phyloP scores from a whole-genome alignment of 2,113 vertebrate genomes.

The Bettongia penicillata region DNA sequence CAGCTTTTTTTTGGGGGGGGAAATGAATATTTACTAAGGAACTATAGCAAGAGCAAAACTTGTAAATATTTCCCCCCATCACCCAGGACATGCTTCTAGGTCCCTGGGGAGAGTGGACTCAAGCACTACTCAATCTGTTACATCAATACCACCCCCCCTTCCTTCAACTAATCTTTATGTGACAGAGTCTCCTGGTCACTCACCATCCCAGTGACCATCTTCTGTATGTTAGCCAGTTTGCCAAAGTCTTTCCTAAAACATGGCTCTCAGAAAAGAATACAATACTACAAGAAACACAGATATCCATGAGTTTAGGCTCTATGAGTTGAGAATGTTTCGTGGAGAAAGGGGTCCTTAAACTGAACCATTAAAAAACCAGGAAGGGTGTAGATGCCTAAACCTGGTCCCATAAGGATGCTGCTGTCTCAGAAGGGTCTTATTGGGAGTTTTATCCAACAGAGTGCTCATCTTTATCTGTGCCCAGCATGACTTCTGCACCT shows the following conservation, averaged over 20 bases:
- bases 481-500: background rate
- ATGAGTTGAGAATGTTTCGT: background rate
- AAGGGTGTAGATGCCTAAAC: background rate
- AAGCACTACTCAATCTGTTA: background rate
- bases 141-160: background rate
- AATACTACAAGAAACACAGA: background rate
- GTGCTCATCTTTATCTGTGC: background rate
- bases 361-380: background rate
- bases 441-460: background rate
- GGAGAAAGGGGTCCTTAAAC: background rate
- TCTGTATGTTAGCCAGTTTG: background rate
- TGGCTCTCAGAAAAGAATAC: background rate
- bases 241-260: background rate
- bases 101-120: background rate
- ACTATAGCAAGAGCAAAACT: background rate
- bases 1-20: background rate
- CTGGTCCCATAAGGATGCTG: background rate
- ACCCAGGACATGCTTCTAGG: background rate
- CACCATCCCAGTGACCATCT: background rate
- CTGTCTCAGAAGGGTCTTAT: background rate
- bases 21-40: background rate
- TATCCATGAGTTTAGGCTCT: background rate
- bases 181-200: background rate
- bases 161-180: background rate
- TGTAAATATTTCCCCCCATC: background rate